Evolutionary conservation across 2,113 vertebrate species (phyloP).

Genomic region (Catharus minimus): DNA sequence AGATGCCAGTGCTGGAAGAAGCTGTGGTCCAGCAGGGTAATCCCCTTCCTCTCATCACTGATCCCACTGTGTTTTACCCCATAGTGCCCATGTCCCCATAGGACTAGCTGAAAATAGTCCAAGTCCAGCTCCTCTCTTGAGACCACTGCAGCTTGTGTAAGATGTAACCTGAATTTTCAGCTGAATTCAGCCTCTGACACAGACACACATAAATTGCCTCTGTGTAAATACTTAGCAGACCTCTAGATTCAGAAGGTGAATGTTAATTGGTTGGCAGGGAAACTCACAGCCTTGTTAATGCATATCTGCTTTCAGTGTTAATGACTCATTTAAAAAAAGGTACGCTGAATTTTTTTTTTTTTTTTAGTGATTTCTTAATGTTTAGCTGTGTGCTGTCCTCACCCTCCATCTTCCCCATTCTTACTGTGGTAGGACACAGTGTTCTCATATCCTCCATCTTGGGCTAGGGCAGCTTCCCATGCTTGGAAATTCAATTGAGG

Average conservation of each 20-base stretch:
- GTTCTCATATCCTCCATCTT: background rate
- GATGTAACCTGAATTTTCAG: background rate
- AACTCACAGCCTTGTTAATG: background rate
- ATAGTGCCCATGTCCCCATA: background rate
- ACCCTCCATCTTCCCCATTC: background rate
- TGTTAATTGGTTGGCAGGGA: background rate
- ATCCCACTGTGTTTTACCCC: background rate
- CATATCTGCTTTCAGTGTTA: background rate
- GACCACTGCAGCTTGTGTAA: background rate
- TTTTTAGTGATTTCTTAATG: background rate
- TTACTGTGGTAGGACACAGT: background rate
- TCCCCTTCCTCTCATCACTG: background rate
- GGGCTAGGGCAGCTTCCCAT: background rate
- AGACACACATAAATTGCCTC: background rate
- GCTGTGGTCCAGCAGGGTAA: background rate
- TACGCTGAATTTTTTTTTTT: background rate
- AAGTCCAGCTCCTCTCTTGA: background rate
- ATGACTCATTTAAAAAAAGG: background rate
- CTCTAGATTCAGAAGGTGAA: background rate
- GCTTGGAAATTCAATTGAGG: conserved; percentile 10
- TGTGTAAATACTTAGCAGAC: background rate
- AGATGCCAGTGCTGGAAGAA: background rate
- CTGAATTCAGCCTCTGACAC: background rate
- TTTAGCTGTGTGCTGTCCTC: background rate
- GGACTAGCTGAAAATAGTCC: background rate